Percentiles rank a stretch among this genome's conserved stretches.
phyloP scores from a whole-genome alignment of 2,797 vertebrate genomes.

The Enteromius afrohamiltoni region DNA sequence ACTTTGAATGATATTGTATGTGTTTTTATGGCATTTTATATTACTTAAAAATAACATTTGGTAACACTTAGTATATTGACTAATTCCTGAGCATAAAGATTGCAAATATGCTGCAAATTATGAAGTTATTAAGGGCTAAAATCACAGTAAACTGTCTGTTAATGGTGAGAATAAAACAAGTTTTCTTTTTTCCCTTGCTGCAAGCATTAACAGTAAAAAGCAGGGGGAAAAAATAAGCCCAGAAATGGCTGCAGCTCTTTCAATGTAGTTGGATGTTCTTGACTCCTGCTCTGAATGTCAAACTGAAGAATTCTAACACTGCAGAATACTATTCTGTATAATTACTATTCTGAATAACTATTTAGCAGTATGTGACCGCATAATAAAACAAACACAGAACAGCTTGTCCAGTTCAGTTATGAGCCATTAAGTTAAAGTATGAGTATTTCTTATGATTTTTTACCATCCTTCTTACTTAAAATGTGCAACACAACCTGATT shows the following conservation, averaged over 20 bases:
- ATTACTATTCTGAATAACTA: too few relatives aligned
- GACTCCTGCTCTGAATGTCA: not conserved
- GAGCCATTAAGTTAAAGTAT: not conserved
- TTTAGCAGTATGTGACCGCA: not conserved
- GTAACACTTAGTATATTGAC: too few relatives aligned
- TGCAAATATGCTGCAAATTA: not conserved
- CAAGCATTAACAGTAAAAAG: not conserved
- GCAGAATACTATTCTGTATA: too few relatives aligned
- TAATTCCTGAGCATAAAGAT: too few relatives aligned
- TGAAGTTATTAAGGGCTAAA: too few relatives aligned
- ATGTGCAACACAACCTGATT: not conserved
- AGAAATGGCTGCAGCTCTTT: not conserved
- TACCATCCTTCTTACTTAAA: not conserved
- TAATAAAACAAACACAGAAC: not conserved
- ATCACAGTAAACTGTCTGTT: not conserved
- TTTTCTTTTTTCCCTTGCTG: not conserved
- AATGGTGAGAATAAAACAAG: not conserved
- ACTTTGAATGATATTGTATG: not conserved
- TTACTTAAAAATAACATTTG: not conserved
- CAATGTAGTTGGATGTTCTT: not conserved
- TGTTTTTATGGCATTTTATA: not conserved
- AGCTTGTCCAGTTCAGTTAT: not conserved
- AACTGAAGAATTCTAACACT: not conserved
- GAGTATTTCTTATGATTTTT: constrained; percentile 5
- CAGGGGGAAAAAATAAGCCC: not conserved